Evolutionary conservation across 1,140 invertebrate genomes (phyloP).

Genomic region (Aphaenogaster rudis): DNA sequence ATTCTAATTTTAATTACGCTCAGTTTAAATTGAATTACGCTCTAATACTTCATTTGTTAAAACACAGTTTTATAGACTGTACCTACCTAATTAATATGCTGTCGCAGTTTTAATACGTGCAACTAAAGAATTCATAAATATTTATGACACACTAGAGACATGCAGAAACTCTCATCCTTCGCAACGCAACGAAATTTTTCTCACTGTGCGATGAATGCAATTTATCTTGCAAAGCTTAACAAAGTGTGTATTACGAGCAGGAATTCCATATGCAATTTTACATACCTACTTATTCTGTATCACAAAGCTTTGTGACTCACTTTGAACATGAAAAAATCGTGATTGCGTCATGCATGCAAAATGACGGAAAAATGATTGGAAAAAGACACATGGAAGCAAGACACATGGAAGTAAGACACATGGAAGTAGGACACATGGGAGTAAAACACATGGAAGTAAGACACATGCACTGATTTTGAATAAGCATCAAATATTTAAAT

Average conservation of each 20-base stretch:
- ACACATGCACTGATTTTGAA: neutral
- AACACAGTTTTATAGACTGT: neutral
- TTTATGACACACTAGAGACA: constrained; percentile 23
- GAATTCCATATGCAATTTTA: neutral
- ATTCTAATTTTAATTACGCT: constrained; percentile 4
- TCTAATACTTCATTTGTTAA: neutral
- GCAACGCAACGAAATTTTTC: neutral
- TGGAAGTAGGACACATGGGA: neutral
- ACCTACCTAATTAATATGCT: neutral
- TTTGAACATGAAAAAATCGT: neutral
- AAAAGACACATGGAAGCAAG: neutral
- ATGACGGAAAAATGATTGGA: neutral
- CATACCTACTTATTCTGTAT: constrained; percentile 3
- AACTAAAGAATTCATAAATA: constrained; percentile 45
- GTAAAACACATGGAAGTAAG: neutral
- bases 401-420: neutral
- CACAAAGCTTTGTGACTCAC: neutral
- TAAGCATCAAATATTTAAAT: neutral
- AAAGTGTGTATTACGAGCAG: neutral
- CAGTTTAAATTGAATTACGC: neutral
- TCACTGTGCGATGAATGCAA: neutral
- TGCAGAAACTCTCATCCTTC: neutral
- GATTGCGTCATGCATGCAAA: neutral
- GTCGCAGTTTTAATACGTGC: neutral
- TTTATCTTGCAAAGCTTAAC: neutral